phyloP scores from a whole-genome alignment of 2,888 invertebrate species.

The Agonopterix arenella region DNA sequence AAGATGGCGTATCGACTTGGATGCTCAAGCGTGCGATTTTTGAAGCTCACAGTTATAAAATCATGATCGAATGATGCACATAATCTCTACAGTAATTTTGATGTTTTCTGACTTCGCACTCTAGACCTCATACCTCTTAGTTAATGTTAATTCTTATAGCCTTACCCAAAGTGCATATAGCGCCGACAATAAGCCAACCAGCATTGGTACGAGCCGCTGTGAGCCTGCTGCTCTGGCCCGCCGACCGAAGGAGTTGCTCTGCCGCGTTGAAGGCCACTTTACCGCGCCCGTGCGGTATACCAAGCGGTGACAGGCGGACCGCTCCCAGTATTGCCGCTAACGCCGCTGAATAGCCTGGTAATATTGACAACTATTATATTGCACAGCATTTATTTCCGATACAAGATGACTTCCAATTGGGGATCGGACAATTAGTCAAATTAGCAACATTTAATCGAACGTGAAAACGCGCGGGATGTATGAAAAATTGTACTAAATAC shows the following conservation, averaged over 20 bases:
- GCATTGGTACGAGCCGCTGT: constrained; percentile 97
- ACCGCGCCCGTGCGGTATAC: constrained; percentile 97
- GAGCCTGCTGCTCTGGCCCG: constrained; percentile 96
- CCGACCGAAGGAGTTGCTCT: constrained; percentile 96
- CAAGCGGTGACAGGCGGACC: constrained; percentile 91
- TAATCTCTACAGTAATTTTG: too few relatives aligned
- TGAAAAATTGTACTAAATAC: too few relatives aligned
- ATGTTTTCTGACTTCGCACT: too few relatives aligned
- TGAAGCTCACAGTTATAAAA: too few relatives aligned
- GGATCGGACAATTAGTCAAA: too few relatives aligned
- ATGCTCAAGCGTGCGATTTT: too few relatives aligned
- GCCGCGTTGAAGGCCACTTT: constrained; percentile 98
- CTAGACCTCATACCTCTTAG: too few relatives aligned
- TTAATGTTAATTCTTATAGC: not conserved
- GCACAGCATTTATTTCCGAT: not conserved
- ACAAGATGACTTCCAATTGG: too few relatives aligned
- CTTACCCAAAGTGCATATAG: constrained; percentile 95
- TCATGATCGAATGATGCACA: too few relatives aligned
- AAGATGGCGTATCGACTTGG: too few relatives aligned
- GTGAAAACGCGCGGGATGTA: too few relatives aligned
- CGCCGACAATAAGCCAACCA: constrained; percentile 97
- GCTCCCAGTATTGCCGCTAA: constrained; percentile 96
- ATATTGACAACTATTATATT: not conserved
- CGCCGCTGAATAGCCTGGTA: constrained; percentile 91
- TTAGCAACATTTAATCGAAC: too few relatives aligned